Percentiles rank a stretch among this genome's conserved stretches.
Evolutionary conservation across 2,888 invertebrate species (phyloP).

Genomic region (Thymelicus sylvestris): DNA sequence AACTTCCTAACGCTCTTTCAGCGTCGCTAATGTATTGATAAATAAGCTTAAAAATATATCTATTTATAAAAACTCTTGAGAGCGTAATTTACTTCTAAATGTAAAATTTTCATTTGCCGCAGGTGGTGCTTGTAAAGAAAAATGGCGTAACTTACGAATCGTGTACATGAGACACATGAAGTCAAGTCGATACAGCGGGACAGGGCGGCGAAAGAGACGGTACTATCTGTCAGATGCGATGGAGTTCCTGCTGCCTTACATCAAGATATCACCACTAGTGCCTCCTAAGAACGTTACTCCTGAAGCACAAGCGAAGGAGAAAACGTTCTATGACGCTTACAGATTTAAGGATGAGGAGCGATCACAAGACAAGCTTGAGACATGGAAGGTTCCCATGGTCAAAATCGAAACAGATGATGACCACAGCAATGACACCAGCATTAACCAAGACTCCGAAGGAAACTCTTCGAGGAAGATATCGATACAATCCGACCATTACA

Average conservation of each 20-base stretch:
- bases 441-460: conserved; percentile 17
- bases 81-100: no score
- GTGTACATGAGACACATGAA: conserved; percentile 48
- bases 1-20: no score
- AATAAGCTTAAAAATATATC: no score
- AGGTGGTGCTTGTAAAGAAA: conserved; percentile 47
- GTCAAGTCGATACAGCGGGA: conserved; percentile 30
- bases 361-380: conserved; percentile 10
- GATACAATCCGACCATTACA: conserved; percentile 7
- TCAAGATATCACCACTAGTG: conserved; percentile 16
- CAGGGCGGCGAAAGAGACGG: conserved; percentile 43
- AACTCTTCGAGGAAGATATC: conserved; percentile 14
- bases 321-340: conserved; percentile 13
- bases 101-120: background rate
- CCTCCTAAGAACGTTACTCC: background rate
- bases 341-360: conserved; percentile 10
- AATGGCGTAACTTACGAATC: conserved; percentile 49
- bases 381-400: conserved; percentile 14
- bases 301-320: conserved; percentile 5
- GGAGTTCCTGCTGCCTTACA: conserved; percentile 27
- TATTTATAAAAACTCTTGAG: no score
- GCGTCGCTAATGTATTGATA: no score
- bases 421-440: conserved; percentile 8
- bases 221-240: conserved; percentile 44
- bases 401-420: conserved; percentile 19